phyloP scores from a whole-genome alignment of 2,113 vertebrate species.

The Micromys minutus region DNA sequence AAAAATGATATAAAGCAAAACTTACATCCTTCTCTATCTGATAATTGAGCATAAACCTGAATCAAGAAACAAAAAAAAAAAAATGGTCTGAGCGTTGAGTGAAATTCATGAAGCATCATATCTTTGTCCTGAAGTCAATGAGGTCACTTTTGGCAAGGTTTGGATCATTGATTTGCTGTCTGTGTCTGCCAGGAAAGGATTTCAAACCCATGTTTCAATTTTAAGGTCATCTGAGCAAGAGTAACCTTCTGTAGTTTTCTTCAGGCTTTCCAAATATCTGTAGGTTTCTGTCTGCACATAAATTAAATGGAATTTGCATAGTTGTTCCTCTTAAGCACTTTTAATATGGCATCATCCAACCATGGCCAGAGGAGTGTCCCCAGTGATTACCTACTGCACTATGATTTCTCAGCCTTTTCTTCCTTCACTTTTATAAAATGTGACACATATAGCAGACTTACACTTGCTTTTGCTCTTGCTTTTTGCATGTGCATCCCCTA shows the following conservation, averaged over 20 bases:
- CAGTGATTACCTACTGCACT: not conserved
- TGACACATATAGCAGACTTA: not conserved
- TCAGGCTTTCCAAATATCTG: slow-evolving; percentile 44
- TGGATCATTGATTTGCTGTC: slow-evolving; percentile 69
- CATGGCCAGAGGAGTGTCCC: not conserved
- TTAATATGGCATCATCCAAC: not conserved
- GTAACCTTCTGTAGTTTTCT: slow-evolving; percentile 57
- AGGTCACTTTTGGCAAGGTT: slow-evolving; percentile 72
- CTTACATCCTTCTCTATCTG: not conserved
- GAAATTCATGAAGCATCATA: slow-evolving; percentile 53
- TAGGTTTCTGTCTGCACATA: slow-evolving; percentile 39
- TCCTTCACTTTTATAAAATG: not conserved
- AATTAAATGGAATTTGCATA: slow-evolving; percentile 55
- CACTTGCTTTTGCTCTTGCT: not conserved
- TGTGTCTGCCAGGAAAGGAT: slow-evolving; percentile 58
- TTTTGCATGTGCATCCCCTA: not conserved
- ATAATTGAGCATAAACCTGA: not conserved
- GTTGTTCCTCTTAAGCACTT: not conserved
- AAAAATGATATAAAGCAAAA: not conserved
- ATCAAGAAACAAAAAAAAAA: slow-evolving; percentile 23
- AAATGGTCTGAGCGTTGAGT: slow-evolving; percentile 5
- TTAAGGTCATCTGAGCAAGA: slow-evolving; percentile 59
- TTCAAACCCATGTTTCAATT: slow-evolving; percentile 64
- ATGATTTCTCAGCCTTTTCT: not conserved
- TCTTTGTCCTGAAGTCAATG: slow-evolving; percentile 63